Evolutionary conservation across 2,797 vertebrate species (phyloP).

Genomic region (Darevskia nairensis): DNA sequence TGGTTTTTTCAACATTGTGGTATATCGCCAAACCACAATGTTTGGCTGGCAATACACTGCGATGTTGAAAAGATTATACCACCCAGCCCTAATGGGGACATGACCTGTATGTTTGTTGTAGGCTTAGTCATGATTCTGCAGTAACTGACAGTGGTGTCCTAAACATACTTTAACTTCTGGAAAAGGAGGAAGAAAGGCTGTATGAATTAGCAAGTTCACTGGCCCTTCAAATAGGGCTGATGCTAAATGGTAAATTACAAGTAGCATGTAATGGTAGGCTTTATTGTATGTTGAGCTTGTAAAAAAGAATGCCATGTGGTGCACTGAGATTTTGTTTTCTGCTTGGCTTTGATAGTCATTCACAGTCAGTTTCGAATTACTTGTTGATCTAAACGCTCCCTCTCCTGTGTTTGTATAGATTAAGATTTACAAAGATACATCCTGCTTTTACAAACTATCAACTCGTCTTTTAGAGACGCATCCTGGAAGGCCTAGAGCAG

Average conservation of each 20-base stretch:
- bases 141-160: neutral
- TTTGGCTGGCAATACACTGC: too few species aligned
- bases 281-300: neutral
- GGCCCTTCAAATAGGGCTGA: neutral
- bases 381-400: conserved; percentile 4
- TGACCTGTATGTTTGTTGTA: neutral
- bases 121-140: neutral
- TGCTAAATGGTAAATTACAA: neutral
- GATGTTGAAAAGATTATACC: too few species aligned
- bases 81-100: neutral
- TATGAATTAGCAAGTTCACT: neutral
- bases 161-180: neutral
- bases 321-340: neutral
- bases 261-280: neutral
- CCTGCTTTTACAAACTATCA: neutral
- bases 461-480: neutral
- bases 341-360: neutral
- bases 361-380: neutral
- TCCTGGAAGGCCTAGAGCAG: neutral
- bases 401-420: neutral
- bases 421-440: neutral
- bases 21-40: too few species aligned
- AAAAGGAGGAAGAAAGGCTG: neutral
- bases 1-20: too few species aligned
- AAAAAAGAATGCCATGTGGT: neutral